phyloP scores from a whole-genome alignment of 2,113 vertebrate species.

The Catharus fuscescens region DNA sequence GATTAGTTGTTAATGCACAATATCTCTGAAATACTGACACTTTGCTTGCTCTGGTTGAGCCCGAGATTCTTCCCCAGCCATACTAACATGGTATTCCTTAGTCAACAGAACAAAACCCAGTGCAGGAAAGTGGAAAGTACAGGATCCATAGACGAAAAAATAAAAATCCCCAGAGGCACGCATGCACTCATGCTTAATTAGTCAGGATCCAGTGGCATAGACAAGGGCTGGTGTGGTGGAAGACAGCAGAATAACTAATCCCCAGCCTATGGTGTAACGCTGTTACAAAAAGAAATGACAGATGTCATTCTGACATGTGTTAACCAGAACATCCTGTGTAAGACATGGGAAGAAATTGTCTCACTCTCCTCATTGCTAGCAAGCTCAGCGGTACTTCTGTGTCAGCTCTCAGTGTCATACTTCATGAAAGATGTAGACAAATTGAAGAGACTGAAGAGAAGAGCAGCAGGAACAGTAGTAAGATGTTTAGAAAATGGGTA shows the following conservation, averaged over 20 bases:
- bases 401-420: slow-evolving; percentile 30
- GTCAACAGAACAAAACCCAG: not conserved
- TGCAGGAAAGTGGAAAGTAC: not conserved
- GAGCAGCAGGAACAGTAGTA: not conserved
- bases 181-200: not conserved
- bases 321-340: slow-evolving; percentile 52
- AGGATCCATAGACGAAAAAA: not conserved
- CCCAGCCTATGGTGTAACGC: not conserved
- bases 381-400: not conserved
- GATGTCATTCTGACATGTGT: slow-evolving; percentile 21
- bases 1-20: not conserved
- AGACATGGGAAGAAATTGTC: slow-evolving; percentile 31
- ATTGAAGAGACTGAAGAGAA: slow-evolving; percentile 22
- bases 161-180: not conserved
- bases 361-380: not conserved
- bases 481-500: not conserved
- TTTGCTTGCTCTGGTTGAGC: not conserved
- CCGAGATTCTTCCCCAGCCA: not conserved
- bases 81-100: not conserved
- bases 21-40: not conserved
- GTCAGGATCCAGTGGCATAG: not conserved
- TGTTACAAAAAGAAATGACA: not conserved
- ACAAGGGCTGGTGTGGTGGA: not conserved
- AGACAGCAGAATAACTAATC: not conserved
- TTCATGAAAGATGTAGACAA: not conserved